These are phyloP conservation scores for Zaprionus gabonicus DNA, from an alignment of 1,140 invertebrate genomes.

Conservation along the genomic window DNA sequence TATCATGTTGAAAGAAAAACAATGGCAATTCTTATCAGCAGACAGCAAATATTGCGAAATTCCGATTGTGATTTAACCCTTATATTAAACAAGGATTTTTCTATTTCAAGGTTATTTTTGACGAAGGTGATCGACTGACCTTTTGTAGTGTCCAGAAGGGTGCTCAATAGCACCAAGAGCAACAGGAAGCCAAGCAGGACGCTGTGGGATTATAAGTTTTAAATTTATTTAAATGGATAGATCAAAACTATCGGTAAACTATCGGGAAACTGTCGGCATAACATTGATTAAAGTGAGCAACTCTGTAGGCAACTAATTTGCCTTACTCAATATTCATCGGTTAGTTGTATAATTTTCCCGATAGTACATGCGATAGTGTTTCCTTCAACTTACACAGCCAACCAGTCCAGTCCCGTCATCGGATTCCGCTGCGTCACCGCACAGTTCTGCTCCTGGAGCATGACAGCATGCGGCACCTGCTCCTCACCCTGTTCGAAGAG, in stretches of 20 bases:
- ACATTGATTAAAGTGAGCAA: background rate
- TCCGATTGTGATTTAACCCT: background rate
- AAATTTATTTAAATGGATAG: background rate
- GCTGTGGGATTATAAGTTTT: slow-evolving; percentile 12
- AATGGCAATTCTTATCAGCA: background rate
- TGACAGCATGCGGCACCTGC: background rate
- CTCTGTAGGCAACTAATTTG: too few relatives aligned
- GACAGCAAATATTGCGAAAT: background rate
- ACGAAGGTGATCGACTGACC: slow-evolving; percentile 23
- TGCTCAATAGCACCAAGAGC: slow-evolving; percentile 36
- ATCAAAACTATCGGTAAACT: background rate
- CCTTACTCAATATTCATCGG: background rate
- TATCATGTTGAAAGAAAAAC: background rate
- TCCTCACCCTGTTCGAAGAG: slow-evolving; percentile 35
- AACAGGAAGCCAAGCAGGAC: slow-evolving; percentile 23
- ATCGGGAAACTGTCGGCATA: background rate
- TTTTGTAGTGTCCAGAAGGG: slow-evolving; percentile 53
- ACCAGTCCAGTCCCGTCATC: slow-evolving; percentile 59
- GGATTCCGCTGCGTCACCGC: slow-evolving; percentile 12
- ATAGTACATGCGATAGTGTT: background rate
- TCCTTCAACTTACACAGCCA: slow-evolving; percentile 62
- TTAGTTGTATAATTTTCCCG: background rate
- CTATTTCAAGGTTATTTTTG: background rate
- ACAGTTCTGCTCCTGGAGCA: slow-evolving; percentile 59
- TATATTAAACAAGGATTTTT: background rate